A percentile compares a stretch with the other conserved stretches of the same genome.
Conservation (phyloP, 2,113 vertebrate genomes). For the Chunga burmeisteri region DNA sequence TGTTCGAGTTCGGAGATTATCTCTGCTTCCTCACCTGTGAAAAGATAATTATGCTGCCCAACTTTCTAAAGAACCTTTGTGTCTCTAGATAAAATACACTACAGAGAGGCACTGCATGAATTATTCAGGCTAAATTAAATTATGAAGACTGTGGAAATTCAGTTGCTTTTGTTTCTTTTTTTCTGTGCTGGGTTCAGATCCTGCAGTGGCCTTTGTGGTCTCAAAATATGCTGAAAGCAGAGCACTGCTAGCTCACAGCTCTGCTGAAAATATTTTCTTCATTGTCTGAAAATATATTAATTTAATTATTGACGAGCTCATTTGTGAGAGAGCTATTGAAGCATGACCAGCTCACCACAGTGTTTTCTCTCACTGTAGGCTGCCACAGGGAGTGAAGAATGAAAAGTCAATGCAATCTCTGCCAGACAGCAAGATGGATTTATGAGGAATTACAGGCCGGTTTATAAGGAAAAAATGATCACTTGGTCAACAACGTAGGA, state of each 20-base stretch:
- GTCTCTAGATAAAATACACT: constrained; percentile 18
- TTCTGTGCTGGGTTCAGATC: neutral
- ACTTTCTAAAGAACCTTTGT: neutral
- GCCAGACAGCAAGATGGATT: neutral
- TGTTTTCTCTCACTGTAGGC: constrained; percentile 4
- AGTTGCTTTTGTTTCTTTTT: constrained; percentile 35
- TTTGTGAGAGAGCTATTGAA: constrained; percentile 39
- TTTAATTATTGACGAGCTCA: constrained; percentile 57
- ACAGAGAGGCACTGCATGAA: constrained; percentile 18
- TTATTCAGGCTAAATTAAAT: constrained; percentile 55
- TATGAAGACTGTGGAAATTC: constrained; percentile 35
- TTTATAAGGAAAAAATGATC: neutral
- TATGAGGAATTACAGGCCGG: constrained; percentile 32
- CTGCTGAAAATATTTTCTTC: constrained; percentile 42
- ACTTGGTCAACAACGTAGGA: neutral
- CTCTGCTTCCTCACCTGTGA: constrained; percentile 26
- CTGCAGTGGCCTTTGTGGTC: neutral
- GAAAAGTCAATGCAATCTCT: constrained; percentile 38
- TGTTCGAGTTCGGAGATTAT: neutral
- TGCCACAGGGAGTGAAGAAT: constrained; percentile 24
- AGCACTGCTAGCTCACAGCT: neutral
- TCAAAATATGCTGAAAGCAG: constrained; percentile 10
- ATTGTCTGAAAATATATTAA: constrained; percentile 58
- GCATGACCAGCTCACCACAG: neutral
- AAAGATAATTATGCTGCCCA: constrained; percentile 21